Conservation (phyloP, 2,797 vertebrate species). For the Nannoperca australis region DNA sequence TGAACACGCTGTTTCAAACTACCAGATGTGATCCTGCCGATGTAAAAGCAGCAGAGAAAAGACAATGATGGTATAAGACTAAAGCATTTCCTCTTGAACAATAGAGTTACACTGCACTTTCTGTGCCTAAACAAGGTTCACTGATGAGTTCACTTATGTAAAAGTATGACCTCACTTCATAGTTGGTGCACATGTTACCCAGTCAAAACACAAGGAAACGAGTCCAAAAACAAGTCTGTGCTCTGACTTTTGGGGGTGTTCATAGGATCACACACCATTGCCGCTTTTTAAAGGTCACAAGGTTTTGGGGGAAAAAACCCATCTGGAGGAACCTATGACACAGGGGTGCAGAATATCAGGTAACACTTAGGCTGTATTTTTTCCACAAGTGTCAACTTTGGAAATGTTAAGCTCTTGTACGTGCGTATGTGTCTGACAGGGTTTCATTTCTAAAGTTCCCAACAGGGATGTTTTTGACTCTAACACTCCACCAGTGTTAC, state of each 20-base stretch:
- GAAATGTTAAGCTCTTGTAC: slow-evolving; percentile 70
- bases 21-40: slow-evolving; percentile 41
- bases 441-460: slow-evolving; percentile 58
- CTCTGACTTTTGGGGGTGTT: slow-evolving; percentile 59
- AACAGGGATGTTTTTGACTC: slow-evolving; percentile 49
- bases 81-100: slow-evolving; percentile 15
- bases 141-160: slow-evolving; percentile 67
- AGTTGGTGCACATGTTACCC: slow-evolving; percentile 50
- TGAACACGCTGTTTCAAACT: slow-evolving; percentile 29
- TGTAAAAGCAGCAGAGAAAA: slow-evolving; percentile 12
- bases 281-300: slow-evolving; percentile 71
- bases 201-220: slow-evolving; percentile 80
- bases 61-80: neutral
- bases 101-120: neutral
- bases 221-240: slow-evolving; percentile 69
- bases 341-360: slow-evolving; percentile 80
- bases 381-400: slow-evolving; percentile 74
- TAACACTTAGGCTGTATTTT: slow-evolving; percentile 73
- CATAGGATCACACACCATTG: slow-evolving; percentile 65
- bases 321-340: slow-evolving; percentile 81
- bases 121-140: slow-evolving; percentile 35
- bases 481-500: slow-evolving; percentile 46
- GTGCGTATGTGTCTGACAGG: slow-evolving; percentile 56
- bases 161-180: slow-evolving; percentile 66
- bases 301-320: slow-evolving; percentile 63